Evolutionary conservation across 2,113 vertebrate genomes (phyloP), one percentile per base, ranked within the genome.

Genomic region (Pavo muticus): DNA sequence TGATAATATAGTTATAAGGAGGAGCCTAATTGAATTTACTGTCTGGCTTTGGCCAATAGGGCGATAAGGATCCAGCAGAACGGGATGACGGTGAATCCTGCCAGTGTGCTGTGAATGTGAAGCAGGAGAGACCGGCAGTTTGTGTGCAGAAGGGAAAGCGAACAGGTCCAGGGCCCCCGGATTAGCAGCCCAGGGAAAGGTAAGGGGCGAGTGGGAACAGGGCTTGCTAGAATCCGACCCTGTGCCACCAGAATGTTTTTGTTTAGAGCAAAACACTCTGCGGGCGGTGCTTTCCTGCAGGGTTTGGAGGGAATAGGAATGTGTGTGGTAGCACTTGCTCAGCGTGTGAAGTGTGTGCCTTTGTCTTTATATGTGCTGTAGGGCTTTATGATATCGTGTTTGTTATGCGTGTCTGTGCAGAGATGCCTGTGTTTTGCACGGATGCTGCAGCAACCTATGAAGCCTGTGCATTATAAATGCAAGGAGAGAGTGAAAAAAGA

Each of bases 1-100:
- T 95, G 95, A 96, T 96, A 96, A 97, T 93, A 90, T 65, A 97
- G 93, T 92, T 96, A 92, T 94, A 89, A 97, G 97, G 97, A 97
- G 97, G 97, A 95, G 97, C 96, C 76, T 96, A 93, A 94, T 94
- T 94, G 87, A 93, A 97, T 96, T 96, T 95, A 93, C 92, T 96
- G 96, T 86, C 91, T 96, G 93, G 85, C 91, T 88, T 71, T 90
- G 93, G 92, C 97, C 97, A 97, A 97, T 97, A 59, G 93, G 93
- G 83, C 0, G 85, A 88, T 88, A 92, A 94, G 89, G 80, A 96
- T 93, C 90, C 87, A 6, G 92, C 79, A 95, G 93, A 95, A 93
- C 48, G 84, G 93, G 91, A 96, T 97, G 96, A 97, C 95, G 95
- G 91, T 69, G 90, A 90, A 95, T 91, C 84, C 91, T 95, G 96